Conservation (phyloP, 1,140 invertebrate genomes). For the Watersipora subatra region DNA sequence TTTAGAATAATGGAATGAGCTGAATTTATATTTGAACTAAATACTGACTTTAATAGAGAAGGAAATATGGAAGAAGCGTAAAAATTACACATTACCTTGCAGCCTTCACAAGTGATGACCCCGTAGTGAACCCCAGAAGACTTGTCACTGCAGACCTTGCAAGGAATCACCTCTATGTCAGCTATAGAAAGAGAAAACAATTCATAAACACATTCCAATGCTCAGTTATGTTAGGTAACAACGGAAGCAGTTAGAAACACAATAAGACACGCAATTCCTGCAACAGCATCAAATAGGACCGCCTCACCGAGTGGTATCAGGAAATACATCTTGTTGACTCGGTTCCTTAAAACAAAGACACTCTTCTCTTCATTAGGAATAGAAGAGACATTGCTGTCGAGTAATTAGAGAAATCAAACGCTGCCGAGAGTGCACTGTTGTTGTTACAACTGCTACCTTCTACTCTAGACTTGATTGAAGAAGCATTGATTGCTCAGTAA, state of each 20-base stretch:
- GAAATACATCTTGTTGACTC: too few species aligned
- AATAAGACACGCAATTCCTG: neutral
- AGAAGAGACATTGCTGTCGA: too few species aligned
- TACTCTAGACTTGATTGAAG: too few species aligned
- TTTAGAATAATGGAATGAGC: neutral
- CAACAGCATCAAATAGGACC: neutral
- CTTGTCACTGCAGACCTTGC: conserved; percentile 98
- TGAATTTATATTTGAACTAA: neutral
- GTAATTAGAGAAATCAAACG: too few species aligned
- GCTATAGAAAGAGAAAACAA: conserved; percentile 59
- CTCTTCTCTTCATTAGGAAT: too few species aligned
- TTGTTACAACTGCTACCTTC: too few species aligned
- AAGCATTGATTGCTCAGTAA: too few species aligned
- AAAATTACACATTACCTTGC: conserved; percentile 55
- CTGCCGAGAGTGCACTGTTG: too few species aligned
- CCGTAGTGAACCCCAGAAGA: conserved; percentile 98
- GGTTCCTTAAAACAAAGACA: too few species aligned
- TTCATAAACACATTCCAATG: too few species aligned
- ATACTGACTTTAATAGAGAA: neutral
- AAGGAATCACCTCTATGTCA: conserved; percentile 99
- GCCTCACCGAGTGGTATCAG: too few species aligned
- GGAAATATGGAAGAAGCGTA: neutral
- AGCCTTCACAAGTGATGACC: conserved; percentile 97
- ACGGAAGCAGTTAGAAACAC: neutral
- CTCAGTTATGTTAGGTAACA: neutral